phyloP scores from a whole-genome alignment of 2,888 invertebrate species.

The Xanthia togata region DNA sequence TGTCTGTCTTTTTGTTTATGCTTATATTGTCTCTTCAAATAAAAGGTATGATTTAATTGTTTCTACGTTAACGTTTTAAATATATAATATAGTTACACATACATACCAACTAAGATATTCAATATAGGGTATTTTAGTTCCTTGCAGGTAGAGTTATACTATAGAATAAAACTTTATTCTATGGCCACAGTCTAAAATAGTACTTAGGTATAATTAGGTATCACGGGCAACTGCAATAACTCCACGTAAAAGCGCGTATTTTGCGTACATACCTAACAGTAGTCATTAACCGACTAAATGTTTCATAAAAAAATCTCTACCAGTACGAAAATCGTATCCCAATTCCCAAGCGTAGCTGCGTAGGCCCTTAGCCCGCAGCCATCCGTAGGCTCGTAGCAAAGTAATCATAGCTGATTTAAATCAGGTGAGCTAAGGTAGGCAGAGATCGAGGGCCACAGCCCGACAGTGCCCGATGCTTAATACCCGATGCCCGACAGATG shows the following conservation, averaged over 20 bases:
- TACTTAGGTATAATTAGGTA: background rate
- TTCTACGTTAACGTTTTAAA: background rate
- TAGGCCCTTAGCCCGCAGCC: slow-evolving; percentile 37
- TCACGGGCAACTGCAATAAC: background rate
- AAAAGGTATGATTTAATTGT: background rate
- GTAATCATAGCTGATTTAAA: slow-evolving; percentile 61
- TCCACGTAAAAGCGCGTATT: background rate
- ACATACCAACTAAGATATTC: background rate
- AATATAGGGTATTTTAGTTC: background rate
- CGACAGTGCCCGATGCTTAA: slow-evolving; percentile 66
- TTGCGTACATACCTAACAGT: background rate
- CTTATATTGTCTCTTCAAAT: background rate
- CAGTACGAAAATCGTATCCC: slow-evolving; percentile 31
- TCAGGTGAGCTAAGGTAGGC: slow-evolving; percentile 68
- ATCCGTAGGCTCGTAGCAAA: slow-evolving; percentile 46
- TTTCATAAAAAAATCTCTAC: background rate
- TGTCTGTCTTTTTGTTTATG: background rate
- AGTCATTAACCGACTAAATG: background rate
- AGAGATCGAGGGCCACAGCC: slow-evolving; percentile 66
- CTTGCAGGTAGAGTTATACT: background rate
- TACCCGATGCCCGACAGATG: slow-evolving; percentile 81
- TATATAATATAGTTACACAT: background rate
- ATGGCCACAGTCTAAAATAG: background rate
- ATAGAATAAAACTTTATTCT: no score
- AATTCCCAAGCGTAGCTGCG: slow-evolving; percentile 51